These are phyloP conservation scores for Clamator glandarius DNA, from an alignment of 2,797 vertebrate genomes.

Conservation along the genomic window DNA sequence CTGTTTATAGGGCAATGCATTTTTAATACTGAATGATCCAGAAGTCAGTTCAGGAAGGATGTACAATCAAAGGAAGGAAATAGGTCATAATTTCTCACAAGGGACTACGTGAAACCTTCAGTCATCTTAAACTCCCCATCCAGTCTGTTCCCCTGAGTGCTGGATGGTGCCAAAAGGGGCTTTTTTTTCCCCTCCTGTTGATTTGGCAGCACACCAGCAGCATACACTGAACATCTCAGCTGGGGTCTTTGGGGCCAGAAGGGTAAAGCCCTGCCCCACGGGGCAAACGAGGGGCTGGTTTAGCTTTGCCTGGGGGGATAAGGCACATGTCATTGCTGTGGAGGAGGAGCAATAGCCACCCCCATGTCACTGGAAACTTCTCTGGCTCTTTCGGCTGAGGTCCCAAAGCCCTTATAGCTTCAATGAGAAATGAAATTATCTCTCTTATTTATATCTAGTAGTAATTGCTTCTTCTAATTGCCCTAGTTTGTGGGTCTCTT, in stretches of 20 bases:
- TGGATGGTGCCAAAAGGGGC: background rate
- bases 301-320: background rate
- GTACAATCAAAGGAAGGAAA: conserved; percentile 64
- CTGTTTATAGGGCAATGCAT: conserved; percentile 61
- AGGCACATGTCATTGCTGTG: background rate
- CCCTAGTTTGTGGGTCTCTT: conserved; percentile 42
- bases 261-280: background rate
- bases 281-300: conserved; percentile 14
- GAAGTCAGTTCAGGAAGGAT: conserved; percentile 58
- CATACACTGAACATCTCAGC: background rate
- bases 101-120: conserved; percentile 42
- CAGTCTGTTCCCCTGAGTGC: background rate
- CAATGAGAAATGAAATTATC: conserved; percentile 50
- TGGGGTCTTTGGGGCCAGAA: background rate
- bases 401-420: conserved; percentile 56
- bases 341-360: background rate
- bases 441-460: conserved; percentile 51
- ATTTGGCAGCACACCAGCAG: background rate
- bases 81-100: conserved; percentile 60
- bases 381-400: background rate
- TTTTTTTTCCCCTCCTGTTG: background rate
- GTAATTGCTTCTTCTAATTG: conserved; percentile 46
- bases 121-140: conserved; percentile 7
- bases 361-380: conserved; percentile 18
- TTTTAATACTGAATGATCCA: conserved; percentile 66